Base-by-base conservation (phyloP, 2,888 invertebrate species). In the Drosophila rubida region DNA sequence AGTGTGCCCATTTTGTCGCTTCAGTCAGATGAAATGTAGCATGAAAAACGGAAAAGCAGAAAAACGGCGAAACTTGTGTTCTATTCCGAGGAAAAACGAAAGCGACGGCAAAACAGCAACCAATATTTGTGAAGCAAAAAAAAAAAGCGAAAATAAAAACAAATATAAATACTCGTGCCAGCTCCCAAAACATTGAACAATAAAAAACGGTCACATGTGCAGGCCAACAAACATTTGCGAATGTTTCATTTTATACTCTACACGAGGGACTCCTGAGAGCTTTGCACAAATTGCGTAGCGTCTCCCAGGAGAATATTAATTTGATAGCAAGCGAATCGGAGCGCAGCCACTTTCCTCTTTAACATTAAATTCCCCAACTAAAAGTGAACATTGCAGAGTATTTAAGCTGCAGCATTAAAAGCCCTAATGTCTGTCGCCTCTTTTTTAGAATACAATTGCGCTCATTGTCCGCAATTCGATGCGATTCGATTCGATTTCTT, bases 171-270 rank as follows among this genome's bases (percentile, higher is more conserved):
- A 79, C n/a, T n/a, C n/a, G n/a, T n/a, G n/a, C 65, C 50, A 70
- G 66, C 13, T 57, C 42, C 62, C 46, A 45, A 78, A 61, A 61
- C 76, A 73, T 55, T 76, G 83, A 70, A 68, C 85, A 84, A 84
- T 84, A 88, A 88, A 88, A 82, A 87, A 66, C 75, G 85, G 84
- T 62, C 87, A 81, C 89, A 88, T 84, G 70, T 84, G 84, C 67
- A 71, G 49, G 32, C 61, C 61, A 60, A 44, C 64, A 64, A 78
- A 67, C 55, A 74, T 59, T 70, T 73, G 53, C 2, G 55, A 65
- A 57, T 63, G 45, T 30, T 50, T 9, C 14, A 32, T 53, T 35
- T 32, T 4, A 53, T 53, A 11, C 53, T 11, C 30, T 53, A 11
- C 14, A 14, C 22, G 2, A 8, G 41, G 45, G 46, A 4, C 30